A percentile compares a stretch with the other conserved stretches of the same genome.
phyloP scores from a whole-genome alignment of 2,113 vertebrate genomes.

The Brachypodius melanocephalos region DNA sequence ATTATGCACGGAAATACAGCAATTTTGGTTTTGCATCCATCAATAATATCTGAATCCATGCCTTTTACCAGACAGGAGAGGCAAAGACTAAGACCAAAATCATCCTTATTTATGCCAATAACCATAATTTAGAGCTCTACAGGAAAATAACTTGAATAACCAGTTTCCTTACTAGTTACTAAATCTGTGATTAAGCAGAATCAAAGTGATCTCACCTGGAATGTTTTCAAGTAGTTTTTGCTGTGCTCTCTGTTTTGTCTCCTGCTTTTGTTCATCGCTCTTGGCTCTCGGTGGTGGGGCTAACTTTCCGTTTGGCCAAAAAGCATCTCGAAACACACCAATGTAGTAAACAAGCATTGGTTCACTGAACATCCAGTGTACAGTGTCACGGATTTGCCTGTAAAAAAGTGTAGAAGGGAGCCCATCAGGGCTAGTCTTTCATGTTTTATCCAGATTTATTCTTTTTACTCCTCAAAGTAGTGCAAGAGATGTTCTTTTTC shows the following conservation, averaged over 20 bases:
- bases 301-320: slow-evolving; percentile 92
- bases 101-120: neutral
- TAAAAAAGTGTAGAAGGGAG: neutral
- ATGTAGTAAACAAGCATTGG: slow-evolving; percentile 96
- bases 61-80: neutral
- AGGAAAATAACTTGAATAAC: neutral
- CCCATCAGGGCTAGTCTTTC: neutral
- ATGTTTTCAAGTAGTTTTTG: slow-evolving; percentile 98
- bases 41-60: neutral
- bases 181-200: neutral
- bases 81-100: neutral
- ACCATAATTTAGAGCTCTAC: neutral
- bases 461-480: neutral
- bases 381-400: slow-evolving; percentile 97
- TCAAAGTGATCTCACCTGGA: slow-evolving; percentile 80
- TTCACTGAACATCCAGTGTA: slow-evolving; percentile 97
- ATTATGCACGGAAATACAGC: neutral
- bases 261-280: slow-evolving; percentile 79
- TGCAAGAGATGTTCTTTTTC: neutral
- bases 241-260: slow-evolving; percentile 91
- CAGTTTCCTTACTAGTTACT: neutral
- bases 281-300: slow-evolving; percentile 78
- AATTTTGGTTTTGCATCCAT: neutral
- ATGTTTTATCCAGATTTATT: neutral
- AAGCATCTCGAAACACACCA: slow-evolving; percentile 88